Evolutionary conservation across 2,888 invertebrate species (phyloP), one percentile per base, ranked within the genome.

Genomic region (Frankliniella intonsa): DNA sequence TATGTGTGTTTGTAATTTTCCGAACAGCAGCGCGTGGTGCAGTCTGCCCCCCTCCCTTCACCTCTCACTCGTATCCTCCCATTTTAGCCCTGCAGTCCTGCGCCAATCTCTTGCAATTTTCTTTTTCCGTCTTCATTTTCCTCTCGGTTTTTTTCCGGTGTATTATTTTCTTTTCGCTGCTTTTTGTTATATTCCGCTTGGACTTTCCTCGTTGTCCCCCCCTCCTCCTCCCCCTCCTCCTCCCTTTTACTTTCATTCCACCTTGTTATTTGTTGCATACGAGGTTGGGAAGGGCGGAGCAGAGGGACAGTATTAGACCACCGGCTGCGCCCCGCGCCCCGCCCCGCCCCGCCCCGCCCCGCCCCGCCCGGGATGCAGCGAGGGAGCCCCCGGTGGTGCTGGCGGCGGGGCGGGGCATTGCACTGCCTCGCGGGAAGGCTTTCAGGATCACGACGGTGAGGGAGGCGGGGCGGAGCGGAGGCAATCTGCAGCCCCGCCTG

Each of bases 181-280:
- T 5, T 38, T 38, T 5, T 38, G 38, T 38, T 38, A 5, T 38
- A 38, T 38, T 2, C 38, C 7, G 62, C n/a, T 62, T 3, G 62
- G 55, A 17, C 17, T n/a, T n/a, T n/a, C 38, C 38, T 12, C 62
- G 17, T 38, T n/a, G 14, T 62, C 62, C 14, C 62, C 17, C 62
- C 62, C n/a, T 0, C n/a, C 55, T 55, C 55, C 17, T 8, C 17
- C 55, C 7, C 7, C 22, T 69, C 69, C 2, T 69, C 69, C 22
- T 9, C 69, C 69, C 17, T 62, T 62, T 62, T 38, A 38, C 38
- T 55, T 76, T 76, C 69, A 76, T 76, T 76, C 25, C n/a, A 25
- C 69, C 69, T 76, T 76, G 69, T 76, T 76, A 22, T 76, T 76
- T 76, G 69, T 76, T 76, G 69, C 69, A 76, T 76, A 76, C 69